phyloP scores from a whole-genome alignment of 2,797 vertebrate genomes.

The Benthosema pterotum region DNA sequence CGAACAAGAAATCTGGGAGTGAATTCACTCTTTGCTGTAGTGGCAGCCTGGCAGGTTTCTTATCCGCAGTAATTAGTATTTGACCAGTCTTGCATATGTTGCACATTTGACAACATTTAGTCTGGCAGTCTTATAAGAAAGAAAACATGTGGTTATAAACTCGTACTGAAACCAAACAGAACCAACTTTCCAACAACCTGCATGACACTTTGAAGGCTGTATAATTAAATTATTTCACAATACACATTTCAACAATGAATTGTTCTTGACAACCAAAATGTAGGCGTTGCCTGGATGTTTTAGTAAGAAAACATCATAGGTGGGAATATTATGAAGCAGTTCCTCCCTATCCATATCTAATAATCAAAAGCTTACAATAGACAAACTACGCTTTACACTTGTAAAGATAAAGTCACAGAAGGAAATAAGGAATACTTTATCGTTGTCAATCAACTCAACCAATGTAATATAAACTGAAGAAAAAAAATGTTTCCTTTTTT shows the following conservation, averaged over 20 bases:
- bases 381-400: not conserved
- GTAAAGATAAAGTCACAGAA: constrained; percentile 5
- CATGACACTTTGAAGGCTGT: constrained; percentile 6
- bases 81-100: not conserved
- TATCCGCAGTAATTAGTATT: not conserved
- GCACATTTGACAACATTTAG: not conserved
- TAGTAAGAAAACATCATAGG: constrained; percentile 29
- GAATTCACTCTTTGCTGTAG: not conserved
- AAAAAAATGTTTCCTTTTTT: no score
- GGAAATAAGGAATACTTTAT: not conserved
- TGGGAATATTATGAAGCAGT: constrained; percentile 29
- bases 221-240: constrained; percentile 17
- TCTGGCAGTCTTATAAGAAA: not conserved
- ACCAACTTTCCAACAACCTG: constrained; percentile 1
- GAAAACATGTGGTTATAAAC: not conserved
- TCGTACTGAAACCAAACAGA: constrained; percentile 9
- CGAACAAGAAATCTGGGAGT: no score
- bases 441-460: no score
- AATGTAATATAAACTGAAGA: no score
- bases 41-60: not conserved
- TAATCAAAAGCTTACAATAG: constrained; percentile 1
- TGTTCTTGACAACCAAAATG: not conserved
- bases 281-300: constrained; percentile 34
- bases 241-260: constrained; percentile 21
- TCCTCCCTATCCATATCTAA: not conserved